Percentiles rank a stretch among this genome's conserved stretches.
Conservation (phyloP, 2,797 vertebrate species). For the Centroberyx gerrardi region DNA sequence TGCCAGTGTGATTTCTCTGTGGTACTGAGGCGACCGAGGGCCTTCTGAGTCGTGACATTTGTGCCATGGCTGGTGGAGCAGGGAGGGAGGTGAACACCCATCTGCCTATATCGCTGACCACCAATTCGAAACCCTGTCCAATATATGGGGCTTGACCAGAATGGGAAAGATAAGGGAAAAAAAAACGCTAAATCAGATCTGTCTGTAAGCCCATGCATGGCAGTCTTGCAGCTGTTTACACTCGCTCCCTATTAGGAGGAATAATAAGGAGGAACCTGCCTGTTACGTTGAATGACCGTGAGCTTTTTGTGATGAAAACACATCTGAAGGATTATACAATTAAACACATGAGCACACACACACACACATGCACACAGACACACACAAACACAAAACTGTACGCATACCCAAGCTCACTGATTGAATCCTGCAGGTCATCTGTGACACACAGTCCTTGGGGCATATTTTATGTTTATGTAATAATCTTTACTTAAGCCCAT, state of each 20-base stretch:
- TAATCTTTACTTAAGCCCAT: constrained; percentile 68
- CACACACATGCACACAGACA: background rate
- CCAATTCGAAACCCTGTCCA: constrained; percentile 21
- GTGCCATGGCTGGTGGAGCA: constrained; percentile 66
- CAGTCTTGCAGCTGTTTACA: constrained; percentile 2
- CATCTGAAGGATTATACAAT: constrained; percentile 17
- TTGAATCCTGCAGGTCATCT: constrained; percentile 46
- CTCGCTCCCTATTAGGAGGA: background rate
- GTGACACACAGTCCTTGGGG: constrained; percentile 38
- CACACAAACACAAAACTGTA: constrained; percentile 17
- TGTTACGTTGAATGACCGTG: background rate
- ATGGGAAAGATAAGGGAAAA: constrained; percentile 15
- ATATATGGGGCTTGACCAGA: background rate
- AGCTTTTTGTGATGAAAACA: background rate
- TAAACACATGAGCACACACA: constrained; percentile 22
- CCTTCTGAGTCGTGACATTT: constrained; percentile 76
- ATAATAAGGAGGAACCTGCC: background rate
- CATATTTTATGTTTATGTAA: constrained; percentile 42
- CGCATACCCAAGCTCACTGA: constrained; percentile 3
- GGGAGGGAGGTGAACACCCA: constrained; percentile 57
- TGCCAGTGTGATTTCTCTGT: constrained; percentile 72
- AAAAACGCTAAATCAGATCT: background rate
- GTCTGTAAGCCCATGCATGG: background rate
- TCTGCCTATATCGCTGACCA: constrained; percentile 54
- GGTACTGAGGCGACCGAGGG: constrained; percentile 54